These are phyloP conservation scores for Drosophila fulvimacula DNA, from an alignment of 2,888 invertebrate genomes.

Conservation along the genomic window DNA sequence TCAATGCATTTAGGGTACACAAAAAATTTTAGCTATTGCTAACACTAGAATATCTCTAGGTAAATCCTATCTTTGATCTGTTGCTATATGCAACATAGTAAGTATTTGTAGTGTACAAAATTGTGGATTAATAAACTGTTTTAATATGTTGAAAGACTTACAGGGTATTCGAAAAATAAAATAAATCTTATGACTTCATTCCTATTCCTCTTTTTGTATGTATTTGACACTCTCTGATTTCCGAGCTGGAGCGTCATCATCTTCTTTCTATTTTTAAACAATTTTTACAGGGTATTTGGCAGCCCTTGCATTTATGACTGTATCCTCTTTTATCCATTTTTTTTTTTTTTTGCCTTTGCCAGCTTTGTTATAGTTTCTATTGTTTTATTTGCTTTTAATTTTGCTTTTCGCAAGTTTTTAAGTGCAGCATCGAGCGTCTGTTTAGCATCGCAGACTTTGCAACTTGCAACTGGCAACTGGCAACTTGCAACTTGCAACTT, in stretches of 20 bases:
- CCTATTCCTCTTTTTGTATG: not conserved
- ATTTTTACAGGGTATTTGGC: not conserved
- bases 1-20: too few species aligned
- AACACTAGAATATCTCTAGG: too few species aligned
- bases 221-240: not conserved
- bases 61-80: too few species aligned
- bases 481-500: slow-evolving; percentile 24
- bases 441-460: slow-evolving; percentile 54
- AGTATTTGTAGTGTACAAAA: too few species aligned
- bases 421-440: slow-evolving; percentile 66
- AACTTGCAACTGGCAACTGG: slow-evolving; percentile 23
- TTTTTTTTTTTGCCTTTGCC: slow-evolving; percentile 20
- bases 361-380: slow-evolving; percentile 58
- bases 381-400: slow-evolving; percentile 77
- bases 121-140: too few species aligned
- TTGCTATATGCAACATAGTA: too few species aligned
- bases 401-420: slow-evolving; percentile 61
- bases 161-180: not conserved
- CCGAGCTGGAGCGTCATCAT: not conserved
- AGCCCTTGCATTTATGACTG: not conserved
- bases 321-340: slow-evolving; percentile 19
- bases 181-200: too few species aligned
- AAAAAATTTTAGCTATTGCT: too few species aligned
- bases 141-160: not conserved
- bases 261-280: not conserved